Evolutionary conservation across 1,140 invertebrate species (phyloP), one percentile per base, ranked within the genome.

Genomic region (Ceratosolen fusciceps): DNA sequence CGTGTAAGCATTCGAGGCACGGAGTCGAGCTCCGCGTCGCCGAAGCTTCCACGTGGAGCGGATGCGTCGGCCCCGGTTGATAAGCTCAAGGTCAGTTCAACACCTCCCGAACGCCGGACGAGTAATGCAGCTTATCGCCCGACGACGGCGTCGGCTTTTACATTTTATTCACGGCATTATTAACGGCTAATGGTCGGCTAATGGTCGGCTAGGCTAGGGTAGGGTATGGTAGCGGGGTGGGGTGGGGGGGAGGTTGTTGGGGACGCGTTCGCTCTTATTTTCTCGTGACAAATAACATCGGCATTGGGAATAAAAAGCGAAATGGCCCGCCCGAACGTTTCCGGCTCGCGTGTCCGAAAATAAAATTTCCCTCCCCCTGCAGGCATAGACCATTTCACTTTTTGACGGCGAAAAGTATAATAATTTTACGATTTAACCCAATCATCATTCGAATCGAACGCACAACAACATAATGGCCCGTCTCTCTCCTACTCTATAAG

Each of bases 1-100:
- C 29, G 29, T 26, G 39, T n/a, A n/a, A n/a, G 60, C 29, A 76
- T 76, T 76, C 74, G 60, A 31, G n/a, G 62, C 74, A 76, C 74
- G 74, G 7, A 70, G 24, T 10, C n/a, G 2, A 14, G 47, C 74
- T 76, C 56, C 43, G 21, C 43, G 49, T 75, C 58, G 58, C 49
- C 19, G 60, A 7, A 3, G 14, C 52, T 56, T 24, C 5, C 37
- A 26, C 47, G 7, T 54, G 34, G n/a, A 43, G 31, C 10, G 65
- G 56, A 39, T 74, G 65, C 60, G n/a, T n/a, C n/a, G n/a, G n/a
- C n/a, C n/a, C n/a, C n/a, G n/a, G n/a, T n/a, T n/a, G n/a, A n/a
- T n/a, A n/a, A n/a, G n/a, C n/a, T n/a, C n/a, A n/a, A n/a, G n/a
- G n/a, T n/a, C n/a, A n/a, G n/a, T n/a, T n/a, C n/a, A n/a, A n/a